Base-by-base conservation (phyloP, 2,888 invertebrate genomes). In the Amiota communis region DNA sequence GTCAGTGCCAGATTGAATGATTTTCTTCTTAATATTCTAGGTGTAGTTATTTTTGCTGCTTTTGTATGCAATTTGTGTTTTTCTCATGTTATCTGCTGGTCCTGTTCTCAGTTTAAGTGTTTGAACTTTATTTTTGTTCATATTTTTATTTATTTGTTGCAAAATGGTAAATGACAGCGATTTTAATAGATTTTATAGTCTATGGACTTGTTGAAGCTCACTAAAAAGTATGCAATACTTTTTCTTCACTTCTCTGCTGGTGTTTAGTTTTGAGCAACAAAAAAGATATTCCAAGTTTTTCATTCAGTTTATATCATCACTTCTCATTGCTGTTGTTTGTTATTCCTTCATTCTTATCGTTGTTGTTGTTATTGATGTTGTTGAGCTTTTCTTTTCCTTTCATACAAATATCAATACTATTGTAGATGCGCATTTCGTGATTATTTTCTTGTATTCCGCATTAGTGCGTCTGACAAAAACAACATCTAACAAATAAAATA, bases 361-460 rank as follows among this genome's bases (percentile, higher is more conserved):
- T 56, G 12, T 67, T 63, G 23, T 48, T 72, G 15, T 46, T 36
- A 36, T 36, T 36, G 59, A 15, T 23, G 67, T 9, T 63, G 72
- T 69, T 17, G 70, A 69, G 68, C 72, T 80, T 75, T 20, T 51
- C 59, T 36, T 36, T 36, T 36, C 36, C 36, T 36, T 36, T 6
- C 47, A 65, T 71, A 73, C 70, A 72, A 76, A 72, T 78, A 75
- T 79, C 77, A 77, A 81, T 23, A 23, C 23, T 78, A n/a, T n/a
- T n/a, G n/a, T n/a, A 81, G 80, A 79, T 78, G 78, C 78, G 77
- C 76, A 74, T 72, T 81, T 80, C 80, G 76, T 78, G 81, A 79
- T 78, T 78, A 81, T 79, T 81, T 80, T 81, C 76, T 80, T 80
- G 80, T 76, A 79, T 79, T 79, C 78, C 75, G 78, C 80, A 78